A percentile compares a stretch with the other conserved stretches of the same genome.
These are phyloP conservation scores for Tipula vernalis DNA, from an alignment of 2,888 invertebrate species.

Conservation along the genomic window DNA sequence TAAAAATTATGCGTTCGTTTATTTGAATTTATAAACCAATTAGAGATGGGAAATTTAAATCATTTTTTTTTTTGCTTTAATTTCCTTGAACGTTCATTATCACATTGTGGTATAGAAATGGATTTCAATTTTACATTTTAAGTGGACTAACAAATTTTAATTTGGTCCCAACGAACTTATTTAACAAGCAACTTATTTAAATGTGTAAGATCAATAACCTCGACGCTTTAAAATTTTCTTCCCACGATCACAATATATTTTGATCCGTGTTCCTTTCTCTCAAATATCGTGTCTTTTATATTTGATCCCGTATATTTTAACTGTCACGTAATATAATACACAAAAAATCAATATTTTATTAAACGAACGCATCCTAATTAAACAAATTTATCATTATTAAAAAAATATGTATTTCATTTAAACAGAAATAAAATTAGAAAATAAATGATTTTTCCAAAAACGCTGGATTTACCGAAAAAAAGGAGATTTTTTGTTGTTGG, in stretches of 20 bases:
- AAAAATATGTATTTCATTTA: background rate
- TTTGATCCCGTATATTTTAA: background rate
- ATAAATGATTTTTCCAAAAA: background rate
- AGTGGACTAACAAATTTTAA: background rate
- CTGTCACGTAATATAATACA: background rate
- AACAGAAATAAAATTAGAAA: background rate
- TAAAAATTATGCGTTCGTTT: background rate
- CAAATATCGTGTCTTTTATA: background rate
- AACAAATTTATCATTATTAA: background rate
- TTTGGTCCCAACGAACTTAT: background rate
- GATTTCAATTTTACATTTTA: background rate
- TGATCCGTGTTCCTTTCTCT: background rate
- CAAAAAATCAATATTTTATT: constrained; percentile 5
- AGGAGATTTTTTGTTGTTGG: background rate
- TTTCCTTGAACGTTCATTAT: background rate
- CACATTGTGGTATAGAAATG: background rate
- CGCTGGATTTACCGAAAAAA: background rate
- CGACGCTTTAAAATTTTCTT: background rate
- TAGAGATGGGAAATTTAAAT: background rate
- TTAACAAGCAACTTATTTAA: too few species aligned
- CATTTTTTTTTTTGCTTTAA: background rate
- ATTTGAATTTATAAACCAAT: background rate
- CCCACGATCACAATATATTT: background rate
- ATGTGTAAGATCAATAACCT: background rate
- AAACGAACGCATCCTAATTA: constrained; percentile 8